Conservation (phyloP, 2,797 vertebrate genomes). For the Oreortyx pictus region DNA sequence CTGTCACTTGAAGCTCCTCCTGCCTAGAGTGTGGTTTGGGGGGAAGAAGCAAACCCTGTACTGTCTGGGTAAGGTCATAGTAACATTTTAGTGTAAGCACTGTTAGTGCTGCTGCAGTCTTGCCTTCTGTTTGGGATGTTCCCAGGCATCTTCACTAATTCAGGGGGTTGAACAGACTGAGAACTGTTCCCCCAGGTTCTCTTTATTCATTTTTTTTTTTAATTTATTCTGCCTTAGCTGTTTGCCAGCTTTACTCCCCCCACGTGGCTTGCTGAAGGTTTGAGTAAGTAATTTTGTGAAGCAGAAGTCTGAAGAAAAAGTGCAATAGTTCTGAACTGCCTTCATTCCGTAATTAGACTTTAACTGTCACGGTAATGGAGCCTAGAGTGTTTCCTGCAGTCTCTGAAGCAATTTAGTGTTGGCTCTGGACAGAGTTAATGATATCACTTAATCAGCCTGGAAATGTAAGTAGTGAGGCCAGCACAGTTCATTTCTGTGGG, state of each 20-base stretch:
- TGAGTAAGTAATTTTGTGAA: background rate
- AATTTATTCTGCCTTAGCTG: background rate
- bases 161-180: background rate
- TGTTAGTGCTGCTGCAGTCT: background rate
- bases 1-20: background rate
- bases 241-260: background rate
- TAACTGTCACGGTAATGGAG: background rate
- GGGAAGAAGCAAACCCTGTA: background rate
- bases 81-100: background rate
- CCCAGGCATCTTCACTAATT: background rate
- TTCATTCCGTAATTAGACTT: background rate
- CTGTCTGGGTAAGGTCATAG: background rate
- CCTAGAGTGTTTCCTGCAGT: background rate
- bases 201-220: background rate
- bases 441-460: background rate
- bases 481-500: background rate
- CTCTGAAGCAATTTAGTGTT: background rate
- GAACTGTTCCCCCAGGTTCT: background rate
- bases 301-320: background rate
- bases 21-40: background rate
- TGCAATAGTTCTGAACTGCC: background rate
- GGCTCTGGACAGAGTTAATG: background rate
- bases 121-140: accelerated
- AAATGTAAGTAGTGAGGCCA: background rate
- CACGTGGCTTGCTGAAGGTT: background rate